Evolutionary conservation across 2,797 vertebrate genomes (phyloP).

Genomic region (Pachyuromys duprasi): DNA sequence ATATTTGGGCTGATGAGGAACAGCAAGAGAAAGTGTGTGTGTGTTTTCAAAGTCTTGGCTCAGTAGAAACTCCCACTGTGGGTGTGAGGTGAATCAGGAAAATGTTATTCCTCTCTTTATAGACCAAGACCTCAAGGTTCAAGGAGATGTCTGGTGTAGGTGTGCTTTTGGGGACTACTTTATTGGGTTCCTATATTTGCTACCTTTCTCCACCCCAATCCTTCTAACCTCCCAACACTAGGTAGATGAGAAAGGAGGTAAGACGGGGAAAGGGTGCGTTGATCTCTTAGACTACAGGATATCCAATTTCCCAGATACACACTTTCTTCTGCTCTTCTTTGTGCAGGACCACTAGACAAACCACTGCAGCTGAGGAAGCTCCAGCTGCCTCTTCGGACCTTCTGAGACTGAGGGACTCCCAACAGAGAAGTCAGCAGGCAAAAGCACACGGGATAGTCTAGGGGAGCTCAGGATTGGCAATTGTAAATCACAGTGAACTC

Average conservation of each 20-base stretch:
- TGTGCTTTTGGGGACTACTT: too few species aligned
- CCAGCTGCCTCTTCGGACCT: background rate
- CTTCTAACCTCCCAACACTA: too few species aligned
- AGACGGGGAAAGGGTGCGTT: too few species aligned
- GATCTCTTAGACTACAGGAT: too few species aligned
- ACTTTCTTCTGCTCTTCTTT: too few species aligned
- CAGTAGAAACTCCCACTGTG: background rate
- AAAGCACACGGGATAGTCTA: background rate
- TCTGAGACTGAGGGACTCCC: background rate
- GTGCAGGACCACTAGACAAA: too few species aligned
- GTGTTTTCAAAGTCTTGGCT: background rate
- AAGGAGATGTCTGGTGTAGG: background rate
- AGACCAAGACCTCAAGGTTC: background rate
- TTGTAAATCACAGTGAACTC: background rate
- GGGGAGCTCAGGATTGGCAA: background rate
- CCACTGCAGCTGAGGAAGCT: too few species aligned
- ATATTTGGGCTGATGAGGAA: background rate
- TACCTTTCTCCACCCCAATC: too few species aligned
- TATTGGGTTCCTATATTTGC: too few species aligned
- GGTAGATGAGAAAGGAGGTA: too few species aligned
- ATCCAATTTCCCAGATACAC: too few species aligned
- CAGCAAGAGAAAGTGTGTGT: background rate
- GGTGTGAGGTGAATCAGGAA: background rate
- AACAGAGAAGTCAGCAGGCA: background rate
- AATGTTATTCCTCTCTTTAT: background rate